Conservation (phyloP, 2,888 invertebrate species). For the Harpalus rufipes region DNA sequence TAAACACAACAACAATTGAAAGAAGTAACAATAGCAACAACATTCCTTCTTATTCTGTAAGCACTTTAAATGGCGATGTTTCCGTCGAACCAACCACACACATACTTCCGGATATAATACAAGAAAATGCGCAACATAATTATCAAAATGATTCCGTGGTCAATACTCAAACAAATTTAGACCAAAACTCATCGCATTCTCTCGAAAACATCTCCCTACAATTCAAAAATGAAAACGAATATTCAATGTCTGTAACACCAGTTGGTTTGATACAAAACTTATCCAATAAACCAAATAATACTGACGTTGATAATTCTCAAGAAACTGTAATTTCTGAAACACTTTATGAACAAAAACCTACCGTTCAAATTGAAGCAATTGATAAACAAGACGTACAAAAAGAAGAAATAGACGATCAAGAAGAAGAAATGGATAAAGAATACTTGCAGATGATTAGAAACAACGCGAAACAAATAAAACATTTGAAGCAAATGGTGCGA, state of each 20-base stretch:
- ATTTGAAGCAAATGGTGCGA: conserved; percentile 37
- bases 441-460: conserved; percentile 45
- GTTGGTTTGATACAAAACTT: conserved; percentile 32
- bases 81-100: conserved; percentile 43
- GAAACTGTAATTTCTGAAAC: background rate
- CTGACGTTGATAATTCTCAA: background rate
- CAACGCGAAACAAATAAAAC: conserved; percentile 60
- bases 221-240: conserved; percentile 37
- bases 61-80: conserved; percentile 44
- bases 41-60: conserved; percentile 58
- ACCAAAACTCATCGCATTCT: background rate
- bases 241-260: conserved; percentile 50
- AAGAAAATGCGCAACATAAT: background rate
- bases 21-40: background rate
- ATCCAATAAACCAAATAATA: background rate
- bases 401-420: conserved; percentile 20
- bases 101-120: conserved; percentile 32
- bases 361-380: background rate
- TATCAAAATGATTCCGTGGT: background rate
- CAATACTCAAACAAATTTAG: background rate
- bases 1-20: background rate
- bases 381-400: background rate
- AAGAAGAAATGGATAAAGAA: conserved; percentile 20
- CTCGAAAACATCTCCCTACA: conserved; percentile 28
- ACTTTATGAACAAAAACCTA: background rate